These are phyloP conservation scores for Microplitis deprimator DNA, from an alignment of 2,888 invertebrate species.

Conservation along the genomic window DNA sequence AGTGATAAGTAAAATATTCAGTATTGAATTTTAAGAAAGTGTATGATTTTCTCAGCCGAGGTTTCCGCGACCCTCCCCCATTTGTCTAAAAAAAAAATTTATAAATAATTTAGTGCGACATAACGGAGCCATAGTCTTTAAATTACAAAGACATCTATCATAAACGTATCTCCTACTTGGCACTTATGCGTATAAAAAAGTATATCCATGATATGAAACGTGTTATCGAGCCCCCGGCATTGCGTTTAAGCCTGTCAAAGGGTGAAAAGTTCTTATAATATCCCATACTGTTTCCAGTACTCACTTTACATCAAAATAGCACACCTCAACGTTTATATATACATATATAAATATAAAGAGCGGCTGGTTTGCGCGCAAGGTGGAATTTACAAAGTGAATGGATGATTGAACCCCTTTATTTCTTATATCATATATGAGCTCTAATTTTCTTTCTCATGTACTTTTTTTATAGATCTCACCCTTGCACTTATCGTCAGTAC, in stretches of 20 bases:
- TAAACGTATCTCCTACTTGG: background rate
- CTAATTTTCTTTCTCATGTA: conserved; percentile 42
- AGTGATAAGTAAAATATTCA: too few relatives aligned
- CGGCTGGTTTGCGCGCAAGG: conserved; percentile 36
- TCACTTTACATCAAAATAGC: conserved; percentile 11
- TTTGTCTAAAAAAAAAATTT: background rate
- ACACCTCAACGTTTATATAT: conserved; percentile 7
- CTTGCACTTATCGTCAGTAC: background rate
- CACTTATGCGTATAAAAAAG: background rate
- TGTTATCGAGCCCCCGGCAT: conserved; percentile 46
- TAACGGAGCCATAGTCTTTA: background rate
- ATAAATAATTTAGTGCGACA: background rate
- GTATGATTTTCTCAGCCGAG: too few relatives aligned
- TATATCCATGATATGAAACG: background rate
- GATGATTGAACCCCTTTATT: conserved; percentile 40
- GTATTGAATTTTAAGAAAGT: too few relatives aligned
- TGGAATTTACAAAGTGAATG: conserved; percentile 50
- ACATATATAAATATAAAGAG: conserved; percentile 10
- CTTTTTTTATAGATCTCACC: conserved; percentile 4
- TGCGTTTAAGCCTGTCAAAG: conserved; percentile 37
- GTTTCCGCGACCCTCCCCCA: too few relatives aligned
- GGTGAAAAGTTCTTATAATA: conserved; percentile 26
- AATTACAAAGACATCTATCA: background rate
- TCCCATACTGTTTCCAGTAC: conserved; percentile 3
- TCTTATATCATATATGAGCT: conserved; percentile 36